Evolutionary conservation across 1,140 invertebrate genomes (phyloP).

Genomic region (Rhopalosiphum padi): DNA sequence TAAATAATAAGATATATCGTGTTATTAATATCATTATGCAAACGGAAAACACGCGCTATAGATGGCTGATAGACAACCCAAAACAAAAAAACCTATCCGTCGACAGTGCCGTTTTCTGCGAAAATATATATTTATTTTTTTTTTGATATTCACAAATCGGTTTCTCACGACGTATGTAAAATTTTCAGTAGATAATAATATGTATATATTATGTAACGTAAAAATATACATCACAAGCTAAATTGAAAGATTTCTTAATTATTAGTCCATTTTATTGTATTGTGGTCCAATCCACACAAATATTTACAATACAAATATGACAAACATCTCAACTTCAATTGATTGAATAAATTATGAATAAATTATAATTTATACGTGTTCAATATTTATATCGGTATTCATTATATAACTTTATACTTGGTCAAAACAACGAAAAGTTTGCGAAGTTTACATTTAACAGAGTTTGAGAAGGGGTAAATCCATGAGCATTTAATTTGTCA

Average conservation of each 20-base stretch:
- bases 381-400: too few species aligned
- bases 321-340: too few species aligned
- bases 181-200: slow-evolving; percentile 9
- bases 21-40: not conserved
- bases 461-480: too few species aligned
- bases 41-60: not conserved
- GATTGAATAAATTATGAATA: too few species aligned
- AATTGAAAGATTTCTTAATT: not conserved
- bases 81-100: not conserved
- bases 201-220: not conserved
- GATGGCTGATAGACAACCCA: not conserved
- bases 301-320: too few species aligned
- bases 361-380: too few species aligned
- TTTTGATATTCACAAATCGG: not conserved
- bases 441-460: too few species aligned
- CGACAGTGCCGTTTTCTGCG: not conserved
- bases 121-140: not conserved
- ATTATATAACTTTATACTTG: too few species aligned
- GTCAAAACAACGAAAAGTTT: too few species aligned
- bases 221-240: not conserved
- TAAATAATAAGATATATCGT: not conserved
- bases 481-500: too few species aligned
- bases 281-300: too few species aligned
- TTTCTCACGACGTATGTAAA: slow-evolving; percentile 6
- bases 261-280: too few species aligned